Evolutionary conservation across 2,888 invertebrate species (phyloP), one percentile per base, ranked within the genome.

Genomic region (Platerodrilus igneus): DNA sequence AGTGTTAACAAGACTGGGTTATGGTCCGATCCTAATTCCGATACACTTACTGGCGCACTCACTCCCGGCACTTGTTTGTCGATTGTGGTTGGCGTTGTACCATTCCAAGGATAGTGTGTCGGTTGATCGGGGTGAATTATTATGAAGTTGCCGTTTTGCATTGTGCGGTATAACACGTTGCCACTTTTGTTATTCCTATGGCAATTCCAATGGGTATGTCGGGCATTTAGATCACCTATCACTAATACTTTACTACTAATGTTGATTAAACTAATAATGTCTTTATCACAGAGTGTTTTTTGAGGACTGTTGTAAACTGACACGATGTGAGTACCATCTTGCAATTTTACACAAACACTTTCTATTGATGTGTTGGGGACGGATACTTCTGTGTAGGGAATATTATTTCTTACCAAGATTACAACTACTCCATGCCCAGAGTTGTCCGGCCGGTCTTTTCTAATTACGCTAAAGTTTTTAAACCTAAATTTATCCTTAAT

Each of bases 41-140:
- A n/a, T n/a, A n/a, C n/a, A n/a, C n/a, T n/a, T n/a, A n/a, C n/a
- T n/a, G n/a, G n/a, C n/a, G n/a, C n/a, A n/a, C n/a, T n/a, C n/a
- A n/a, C n/a, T n/a, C n/a, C n/a, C n/a, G n/a, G n/a, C n/a, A 47
- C 10, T 13, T 37, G 16, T 21, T 38, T 22, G 31, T 46, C 41
- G 4, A 42, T 33, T 20, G 35, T 35, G 6, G 33, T 35, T 1
- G 41, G 28, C 4, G 30, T 14, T 4, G 30, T 25, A 6, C 22
- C 13, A 18, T 45, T 48, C 4, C 18, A 13, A 1, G 45, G 45
- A 19, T 28, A 38, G 2, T 41, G 36, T 4, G 48, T 46, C 7
- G 29, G 27, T 4, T 6, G 23, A 15, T 27, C 11, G 1, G 41
- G 34, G 10, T 29, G 14, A 17, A 26, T 6, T 1, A 47, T 9